Evolutionary conservation across 2,797 vertebrate genomes (phyloP).

Genomic region (Paguma larvata): DNA sequence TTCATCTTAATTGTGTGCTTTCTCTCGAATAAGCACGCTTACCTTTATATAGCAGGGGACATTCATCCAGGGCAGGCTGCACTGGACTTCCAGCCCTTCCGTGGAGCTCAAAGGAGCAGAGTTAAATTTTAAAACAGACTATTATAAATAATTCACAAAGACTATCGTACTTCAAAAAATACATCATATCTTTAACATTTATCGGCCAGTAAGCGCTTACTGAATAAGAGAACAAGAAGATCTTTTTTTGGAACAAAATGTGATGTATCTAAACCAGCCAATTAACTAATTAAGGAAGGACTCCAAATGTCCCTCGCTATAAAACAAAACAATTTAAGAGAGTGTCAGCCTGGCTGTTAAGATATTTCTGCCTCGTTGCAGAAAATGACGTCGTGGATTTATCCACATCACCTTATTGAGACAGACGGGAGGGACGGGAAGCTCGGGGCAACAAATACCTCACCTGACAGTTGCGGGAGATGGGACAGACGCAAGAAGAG

Average conservation of each 20-base stretch:
- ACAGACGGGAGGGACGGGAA: background rate
- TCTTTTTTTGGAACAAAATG: background rate
- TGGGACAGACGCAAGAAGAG: background rate
- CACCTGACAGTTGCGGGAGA: background rate
- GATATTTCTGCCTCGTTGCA: background rate
- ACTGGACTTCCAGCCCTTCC: background rate
- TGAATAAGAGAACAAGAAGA: background rate
- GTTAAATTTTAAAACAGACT: slow-evolving; percentile 42
- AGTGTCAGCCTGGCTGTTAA: background rate
- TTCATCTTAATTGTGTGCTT: slow-evolving; percentile 39
- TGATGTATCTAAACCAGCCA: background rate
- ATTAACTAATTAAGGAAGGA: background rate
- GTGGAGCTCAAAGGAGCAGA: background rate
- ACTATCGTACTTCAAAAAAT: background rate
- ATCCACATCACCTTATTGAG: background rate
- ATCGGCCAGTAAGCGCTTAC: background rate
- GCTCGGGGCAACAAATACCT: background rate
- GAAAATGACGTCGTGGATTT: background rate
- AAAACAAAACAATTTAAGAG: background rate
- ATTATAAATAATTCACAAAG: slow-evolving; percentile 48
- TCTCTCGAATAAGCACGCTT: slow-evolving; percentile 28
- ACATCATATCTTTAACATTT: background rate
- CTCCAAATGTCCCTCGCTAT: background rate
- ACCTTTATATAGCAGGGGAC: background rate
- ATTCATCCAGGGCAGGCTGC: background rate